phyloP scores from a whole-genome alignment of 2,113 vertebrate genomes.

The Cyanoliseus patagonus region DNA sequence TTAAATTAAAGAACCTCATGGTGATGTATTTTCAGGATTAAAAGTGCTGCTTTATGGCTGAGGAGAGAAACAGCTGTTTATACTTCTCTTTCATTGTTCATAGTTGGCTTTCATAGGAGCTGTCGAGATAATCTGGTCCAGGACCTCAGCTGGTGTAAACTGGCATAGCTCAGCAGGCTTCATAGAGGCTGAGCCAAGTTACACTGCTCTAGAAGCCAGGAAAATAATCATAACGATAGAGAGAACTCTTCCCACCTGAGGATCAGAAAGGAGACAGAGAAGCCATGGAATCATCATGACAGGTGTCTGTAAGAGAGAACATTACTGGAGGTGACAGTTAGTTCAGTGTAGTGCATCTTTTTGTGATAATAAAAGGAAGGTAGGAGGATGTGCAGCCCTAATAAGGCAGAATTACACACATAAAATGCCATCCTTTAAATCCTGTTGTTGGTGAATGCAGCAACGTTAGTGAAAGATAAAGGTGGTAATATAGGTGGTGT shows the following conservation, averaged over 20 bases:
- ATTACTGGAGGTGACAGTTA: background rate
- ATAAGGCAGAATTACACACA: background rate
- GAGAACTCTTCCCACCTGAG: background rate
- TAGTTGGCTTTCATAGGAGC: background rate
- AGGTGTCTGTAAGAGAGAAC: background rate
- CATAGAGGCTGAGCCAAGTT: background rate
- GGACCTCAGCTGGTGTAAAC: background rate
- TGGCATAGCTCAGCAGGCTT: conserved; percentile 11
- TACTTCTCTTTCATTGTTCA: background rate
- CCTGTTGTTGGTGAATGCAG: background rate
- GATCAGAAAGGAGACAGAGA: background rate
- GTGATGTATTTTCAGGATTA: background rate
- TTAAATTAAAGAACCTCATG: background rate
- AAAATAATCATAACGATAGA: background rate
- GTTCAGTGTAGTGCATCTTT: background rate
- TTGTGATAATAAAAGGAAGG: background rate
- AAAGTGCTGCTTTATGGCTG: background rate
- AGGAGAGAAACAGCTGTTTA: background rate
- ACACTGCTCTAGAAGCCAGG: background rate
- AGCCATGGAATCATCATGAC: background rate
- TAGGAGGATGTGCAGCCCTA: background rate
- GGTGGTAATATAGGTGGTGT: background rate
- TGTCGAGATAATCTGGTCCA: background rate
- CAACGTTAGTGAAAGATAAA: background rate
- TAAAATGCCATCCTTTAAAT: background rate